A percentile compares a stretch with the other conserved stretches of the same genome.
phyloP scores from a whole-genome alignment of 2,113 vertebrate species.

The Ciconia boyciana region DNA sequence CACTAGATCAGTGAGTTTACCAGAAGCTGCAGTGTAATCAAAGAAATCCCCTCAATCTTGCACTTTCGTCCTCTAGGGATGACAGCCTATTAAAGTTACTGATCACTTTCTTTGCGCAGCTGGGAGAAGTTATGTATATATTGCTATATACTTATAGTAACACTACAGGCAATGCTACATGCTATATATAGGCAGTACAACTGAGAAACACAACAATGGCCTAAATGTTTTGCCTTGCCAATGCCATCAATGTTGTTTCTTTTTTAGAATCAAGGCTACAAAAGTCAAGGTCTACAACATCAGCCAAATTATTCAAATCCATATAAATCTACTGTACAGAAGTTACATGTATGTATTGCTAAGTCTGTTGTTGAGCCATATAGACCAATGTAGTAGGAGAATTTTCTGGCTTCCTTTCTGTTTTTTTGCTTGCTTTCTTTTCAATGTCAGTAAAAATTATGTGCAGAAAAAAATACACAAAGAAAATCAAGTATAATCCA shows the following conservation, averaged over 20 bases:
- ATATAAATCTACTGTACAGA: background rate
- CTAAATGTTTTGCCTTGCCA: background rate
- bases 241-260: fast-evolving
- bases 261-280: background rate
- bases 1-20: background rate
- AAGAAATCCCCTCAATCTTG: background rate
- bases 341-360: background rate
- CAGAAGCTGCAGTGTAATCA: background rate
- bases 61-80: background rate
- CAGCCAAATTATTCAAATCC: background rate
- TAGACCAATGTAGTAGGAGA: background rate
- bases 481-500: background rate
- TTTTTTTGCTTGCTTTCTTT: background rate
- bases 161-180: background rate
- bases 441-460: background rate
- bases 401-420: background rate
- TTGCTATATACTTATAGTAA: background rate
- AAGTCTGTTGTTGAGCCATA: background rate
- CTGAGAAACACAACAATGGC: background rate
- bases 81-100: background rate
- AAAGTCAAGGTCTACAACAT: background rate
- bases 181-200: background rate
- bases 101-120: background rate
- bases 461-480: background rate
- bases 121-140: background rate